A percentile compares a stretch with the other conserved stretches of the same genome.
Evolutionary conservation across 37 sponge, comb jelly and placozoan genomes (phyloP).

Genomic region (Ephydatia muelleri): DNA sequence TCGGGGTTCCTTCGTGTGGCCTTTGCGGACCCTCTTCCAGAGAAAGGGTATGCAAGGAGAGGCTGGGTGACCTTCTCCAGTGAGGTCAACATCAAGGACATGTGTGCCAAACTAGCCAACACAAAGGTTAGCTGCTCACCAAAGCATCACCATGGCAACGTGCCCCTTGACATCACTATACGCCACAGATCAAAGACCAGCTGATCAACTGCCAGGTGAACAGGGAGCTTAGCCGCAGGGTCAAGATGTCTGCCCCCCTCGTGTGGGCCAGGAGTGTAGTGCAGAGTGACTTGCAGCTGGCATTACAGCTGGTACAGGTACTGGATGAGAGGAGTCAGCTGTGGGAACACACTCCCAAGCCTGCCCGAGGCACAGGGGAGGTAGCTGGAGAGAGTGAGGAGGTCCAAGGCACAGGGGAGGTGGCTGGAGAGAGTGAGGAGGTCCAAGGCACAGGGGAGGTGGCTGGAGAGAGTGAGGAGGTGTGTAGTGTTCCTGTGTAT

Average conservation of each 20-base stretch:
- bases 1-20: slow-evolving; percentile 87
- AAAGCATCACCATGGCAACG: background rate
- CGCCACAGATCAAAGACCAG: slow-evolving; percentile 52
- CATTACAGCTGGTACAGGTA: slow-evolving; percentile 54
- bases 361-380: background rate
- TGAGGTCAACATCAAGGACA: slow-evolving; percentile 76
- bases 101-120: slow-evolving; percentile 51
- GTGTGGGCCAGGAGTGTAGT: slow-evolving; percentile 56
- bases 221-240: slow-evolving; percentile 83
- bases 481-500: too few species aligned
- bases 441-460: background rate
- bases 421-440: background rate
- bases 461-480: too few species aligned
- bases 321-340: slow-evolving; percentile 69
- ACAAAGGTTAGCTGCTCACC: slow-evolving; percentile 48
- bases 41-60: slow-evolving; percentile 85
- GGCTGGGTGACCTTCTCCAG: slow-evolving; percentile 90
- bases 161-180: background rate
- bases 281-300: slow-evolving; percentile 58
- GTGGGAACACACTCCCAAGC: slow-evolving; percentile 52
- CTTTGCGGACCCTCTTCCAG: slow-evolving; percentile 83
- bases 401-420: slow-evolving; percentile 4
- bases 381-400: slow-evolving; percentile 17
- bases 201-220: slow-evolving; percentile 80
- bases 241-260: slow-evolving; percentile 51